Conservation (phyloP, 2,797 vertebrate genomes). For the Anabacerthia variegaticeps region DNA sequence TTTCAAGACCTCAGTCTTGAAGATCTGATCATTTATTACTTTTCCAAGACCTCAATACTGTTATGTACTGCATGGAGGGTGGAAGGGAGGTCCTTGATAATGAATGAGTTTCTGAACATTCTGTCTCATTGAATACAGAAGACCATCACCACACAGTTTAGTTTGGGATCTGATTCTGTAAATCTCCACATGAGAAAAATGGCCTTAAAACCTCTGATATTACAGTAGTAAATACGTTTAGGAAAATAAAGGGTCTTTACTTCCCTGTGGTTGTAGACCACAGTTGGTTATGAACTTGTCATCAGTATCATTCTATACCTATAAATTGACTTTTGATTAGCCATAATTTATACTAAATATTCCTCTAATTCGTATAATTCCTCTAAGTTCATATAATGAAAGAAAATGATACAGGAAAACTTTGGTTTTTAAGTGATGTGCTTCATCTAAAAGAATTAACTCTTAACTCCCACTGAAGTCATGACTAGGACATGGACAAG, state of each 20-base stretch:
- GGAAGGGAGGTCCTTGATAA: background rate
- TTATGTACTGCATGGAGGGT: background rate
- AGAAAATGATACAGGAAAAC: background rate
- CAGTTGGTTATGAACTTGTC: background rate
- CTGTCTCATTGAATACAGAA: background rate
- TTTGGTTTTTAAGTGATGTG: background rate
- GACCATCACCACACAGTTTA: background rate
- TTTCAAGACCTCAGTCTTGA: background rate
- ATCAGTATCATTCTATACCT: background rate
- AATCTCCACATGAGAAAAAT: background rate
- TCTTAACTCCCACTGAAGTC: background rate
- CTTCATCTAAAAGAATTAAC: background rate
- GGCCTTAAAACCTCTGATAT: background rate
- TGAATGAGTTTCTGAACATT: background rate
- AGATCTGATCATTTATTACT: background rate
- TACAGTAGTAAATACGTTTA: background rate
- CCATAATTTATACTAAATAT: background rate
- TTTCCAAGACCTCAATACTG: background rate
- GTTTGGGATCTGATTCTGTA: background rate
- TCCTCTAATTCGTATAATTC: background rate
- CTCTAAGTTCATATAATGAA: background rate
- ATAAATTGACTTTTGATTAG: background rate
- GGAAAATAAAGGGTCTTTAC: background rate
- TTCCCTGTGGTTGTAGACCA: background rate
- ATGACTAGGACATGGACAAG: background rate